Percentiles rank a stretch among this genome's conserved stretches.
phyloP scores from a whole-genome alignment of 2,113 vertebrate species.

The Sinocyclocheilus maitianheensis region DNA sequence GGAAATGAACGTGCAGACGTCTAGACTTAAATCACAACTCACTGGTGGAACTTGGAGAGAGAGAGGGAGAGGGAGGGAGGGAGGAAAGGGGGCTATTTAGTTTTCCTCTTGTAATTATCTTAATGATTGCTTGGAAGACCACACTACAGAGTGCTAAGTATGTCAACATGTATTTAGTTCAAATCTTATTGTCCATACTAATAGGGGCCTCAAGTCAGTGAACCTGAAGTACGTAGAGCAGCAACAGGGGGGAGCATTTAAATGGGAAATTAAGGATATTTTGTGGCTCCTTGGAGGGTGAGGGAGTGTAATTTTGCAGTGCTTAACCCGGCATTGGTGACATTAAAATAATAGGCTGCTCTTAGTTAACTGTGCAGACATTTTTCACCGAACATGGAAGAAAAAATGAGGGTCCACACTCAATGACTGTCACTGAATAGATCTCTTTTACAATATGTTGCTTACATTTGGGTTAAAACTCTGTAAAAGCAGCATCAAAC shows the following conservation, averaged over 20 bases:
- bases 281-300: background rate
- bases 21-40: constrained; percentile 25
- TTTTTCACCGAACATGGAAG: background rate
- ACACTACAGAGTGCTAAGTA: constrained; percentile 1
- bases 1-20: constrained; percentile 38
- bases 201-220: constrained; percentile 1
- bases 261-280: background rate
- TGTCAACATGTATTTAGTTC: constrained; percentile 16
- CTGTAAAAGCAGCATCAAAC: background rate
- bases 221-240: background rate
- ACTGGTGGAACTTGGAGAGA: background rate
- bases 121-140: constrained; percentile 12
- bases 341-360: background rate
- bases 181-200: background rate
- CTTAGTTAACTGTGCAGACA: background rate
- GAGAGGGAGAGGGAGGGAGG: background rate
- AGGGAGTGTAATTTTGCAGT: background rate
- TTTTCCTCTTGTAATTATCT: constrained; percentile 8
- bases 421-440: background rate
- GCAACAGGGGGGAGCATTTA: background rate
- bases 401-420: background rate
- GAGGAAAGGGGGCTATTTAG: background rate
- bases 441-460: background rate
- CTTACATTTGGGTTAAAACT: background rate
- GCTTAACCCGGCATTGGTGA: background rate